phyloP scores from a whole-genome alignment of 1,140 invertebrate species.

The Steinernema feltiae region DNA sequence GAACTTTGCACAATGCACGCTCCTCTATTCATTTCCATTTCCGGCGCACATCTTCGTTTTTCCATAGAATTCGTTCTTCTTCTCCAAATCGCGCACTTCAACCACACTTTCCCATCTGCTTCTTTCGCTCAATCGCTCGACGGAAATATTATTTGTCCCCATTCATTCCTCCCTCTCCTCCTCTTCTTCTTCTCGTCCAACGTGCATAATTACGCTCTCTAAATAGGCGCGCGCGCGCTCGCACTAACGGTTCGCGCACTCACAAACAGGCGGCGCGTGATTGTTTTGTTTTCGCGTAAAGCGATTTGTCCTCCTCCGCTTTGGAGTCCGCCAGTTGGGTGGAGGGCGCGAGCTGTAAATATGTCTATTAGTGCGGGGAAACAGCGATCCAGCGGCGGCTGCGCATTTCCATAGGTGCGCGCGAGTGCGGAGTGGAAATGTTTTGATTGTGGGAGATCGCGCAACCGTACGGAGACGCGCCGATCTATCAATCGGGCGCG shows the following conservation, averaged over 20 bases:
- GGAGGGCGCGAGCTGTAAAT: too few relatives aligned
- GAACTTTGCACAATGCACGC: too few relatives aligned
- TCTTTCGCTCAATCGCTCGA: neutral
- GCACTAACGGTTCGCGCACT: neutral
- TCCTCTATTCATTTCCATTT: neutral
- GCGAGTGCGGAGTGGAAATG: neutral
- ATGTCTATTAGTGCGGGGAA: neutral
- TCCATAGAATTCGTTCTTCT: neutral
- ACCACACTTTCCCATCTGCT: neutral
- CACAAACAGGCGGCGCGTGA: neutral
- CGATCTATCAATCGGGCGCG: constrained; percentile 7
- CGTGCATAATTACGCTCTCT: constrained; percentile 8
- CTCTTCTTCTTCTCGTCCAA: too few relatives aligned
- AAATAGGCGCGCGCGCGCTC: neutral
- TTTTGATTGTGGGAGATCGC: neutral
- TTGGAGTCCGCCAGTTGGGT: too few relatives aligned
- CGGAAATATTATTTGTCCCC: neutral
- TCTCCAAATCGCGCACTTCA: neutral
- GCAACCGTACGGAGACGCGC: neutral
- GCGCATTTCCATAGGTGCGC: too few relatives aligned
- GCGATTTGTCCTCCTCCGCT: constrained; percentile 4
- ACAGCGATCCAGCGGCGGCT: neutral
- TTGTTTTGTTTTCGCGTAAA: neutral
- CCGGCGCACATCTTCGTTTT: neutral
- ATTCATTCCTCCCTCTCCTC: neutral